Conservation (phyloP, 2,113 vertebrate genomes). For the Proteles cristata region DNA sequence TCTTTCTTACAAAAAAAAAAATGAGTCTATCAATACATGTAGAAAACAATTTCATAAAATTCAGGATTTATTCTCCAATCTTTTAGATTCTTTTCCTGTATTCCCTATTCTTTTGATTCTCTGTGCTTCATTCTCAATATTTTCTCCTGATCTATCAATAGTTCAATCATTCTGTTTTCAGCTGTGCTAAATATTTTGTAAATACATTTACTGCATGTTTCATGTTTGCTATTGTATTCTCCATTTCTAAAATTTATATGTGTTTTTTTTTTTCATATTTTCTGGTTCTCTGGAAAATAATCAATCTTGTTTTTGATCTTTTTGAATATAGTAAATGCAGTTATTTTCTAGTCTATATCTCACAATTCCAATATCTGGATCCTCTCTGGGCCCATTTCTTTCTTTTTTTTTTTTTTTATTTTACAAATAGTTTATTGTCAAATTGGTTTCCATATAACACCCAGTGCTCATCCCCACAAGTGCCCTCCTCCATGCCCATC, state of each 20-base stretch:
- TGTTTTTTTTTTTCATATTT: slow-evolving; percentile 7
- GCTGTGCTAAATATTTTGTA: not conserved
- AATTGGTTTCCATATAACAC: no score
- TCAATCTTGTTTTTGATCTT: not conserved
- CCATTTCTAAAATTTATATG: slow-evolving; percentile 40
- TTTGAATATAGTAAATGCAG: not conserved
- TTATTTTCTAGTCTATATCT: not conserved
- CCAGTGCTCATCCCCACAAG: no score
- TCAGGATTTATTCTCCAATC: not conserved
- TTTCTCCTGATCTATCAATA: not conserved
- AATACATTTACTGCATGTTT: not conserved
- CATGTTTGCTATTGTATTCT: not conserved
- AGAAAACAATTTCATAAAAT: slow-evolving; percentile 27
- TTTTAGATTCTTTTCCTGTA: not conserved
- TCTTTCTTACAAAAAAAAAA: not conserved
- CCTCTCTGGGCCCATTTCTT: not conserved
- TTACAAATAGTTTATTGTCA: no score
- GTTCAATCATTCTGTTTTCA: slow-evolving; percentile 9
- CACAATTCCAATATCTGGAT: not conserved
- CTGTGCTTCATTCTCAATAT: not conserved
- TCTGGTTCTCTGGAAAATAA: slow-evolving; percentile 10
- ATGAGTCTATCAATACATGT: not conserved
- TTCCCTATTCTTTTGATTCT: not conserved
- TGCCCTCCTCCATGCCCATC: no score
- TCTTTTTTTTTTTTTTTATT: no score